Base-by-base conservation (phyloP, 1,140 invertebrate genomes). In the Ceratina calcarata region DNA sequence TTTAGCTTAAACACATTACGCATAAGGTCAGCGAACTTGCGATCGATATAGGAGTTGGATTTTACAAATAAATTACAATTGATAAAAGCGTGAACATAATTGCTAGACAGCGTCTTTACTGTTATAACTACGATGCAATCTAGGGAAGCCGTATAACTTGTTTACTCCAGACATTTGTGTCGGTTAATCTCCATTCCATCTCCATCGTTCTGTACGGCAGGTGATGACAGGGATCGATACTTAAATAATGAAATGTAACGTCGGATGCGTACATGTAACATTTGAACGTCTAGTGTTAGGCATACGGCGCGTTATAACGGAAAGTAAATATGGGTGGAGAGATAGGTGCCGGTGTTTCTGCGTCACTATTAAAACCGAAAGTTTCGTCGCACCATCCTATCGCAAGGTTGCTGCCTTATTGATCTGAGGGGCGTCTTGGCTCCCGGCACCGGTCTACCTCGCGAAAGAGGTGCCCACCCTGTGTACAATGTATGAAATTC, bases 331-430 rank as follows among this genome's bases (percentile, higher is more conserved):
- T 1, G 13, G 27, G 3, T 32, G 20, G 32, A 37, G 32, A 37
- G 3, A 20, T 10, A 37, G 53, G 20, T 57, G 15, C n/a, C 37
- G 37, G 8, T 55, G 57, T 72, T 13, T 78, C 57, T 53, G 32
- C 37, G 58, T 32, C 45, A 57, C 20, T 27, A 18, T 62, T 60
- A 78, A 78, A 86, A 85, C 80, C 55, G 68, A 67, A 60, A 85
- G 65, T 81, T 81, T 80, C 58, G 62, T 75, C 75, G 68, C 72
- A 68, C 18, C 62, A 22, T 60, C 37, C 22, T 22, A 84, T 82
- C 20, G 82, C 62, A 86, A 85, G 72, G 79, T 82, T 87, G 61
- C 64, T 67, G 68, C 66, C 70, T 80, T 85, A 88, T 87, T 83
- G 76, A 87, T 88, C 76, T 53, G 37, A 78, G 37, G 37, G 37